Conservation (phyloP, 2,113 vertebrate genomes). For the Cricetomys ansorgei region DNA sequence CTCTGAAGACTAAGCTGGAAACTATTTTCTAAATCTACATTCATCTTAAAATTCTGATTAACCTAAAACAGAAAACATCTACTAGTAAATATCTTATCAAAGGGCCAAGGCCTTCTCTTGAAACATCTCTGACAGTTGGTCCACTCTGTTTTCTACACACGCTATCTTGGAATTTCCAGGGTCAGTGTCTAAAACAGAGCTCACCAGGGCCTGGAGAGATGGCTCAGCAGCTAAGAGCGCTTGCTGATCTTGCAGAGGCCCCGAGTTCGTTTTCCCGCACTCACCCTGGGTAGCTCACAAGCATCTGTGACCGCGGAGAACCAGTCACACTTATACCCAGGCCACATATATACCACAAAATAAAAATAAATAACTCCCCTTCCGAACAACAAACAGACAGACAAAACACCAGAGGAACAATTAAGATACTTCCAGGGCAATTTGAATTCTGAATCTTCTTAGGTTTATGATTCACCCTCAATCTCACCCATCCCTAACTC, state of each 20-base stretch:
- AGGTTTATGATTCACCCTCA: not conserved
- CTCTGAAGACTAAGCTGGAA: not conserved
- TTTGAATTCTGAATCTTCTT: constrained; percentile 21
- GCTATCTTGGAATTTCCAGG: not conserved
- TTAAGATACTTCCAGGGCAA: not conserved
- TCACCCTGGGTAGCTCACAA: not conserved
- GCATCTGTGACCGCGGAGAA: not conserved
- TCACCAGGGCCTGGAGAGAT: not conserved
- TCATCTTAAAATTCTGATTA: not conserved
- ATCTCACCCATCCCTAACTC: not conserved
- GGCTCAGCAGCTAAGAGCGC: not conserved
- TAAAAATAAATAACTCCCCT: not conserved
- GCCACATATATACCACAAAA: not conserved
- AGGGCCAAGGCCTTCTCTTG: constrained; percentile 31
- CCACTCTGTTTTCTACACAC: not conserved
- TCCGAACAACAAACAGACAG: not conserved
- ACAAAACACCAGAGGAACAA: constrained; percentile 29
- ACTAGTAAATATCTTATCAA: constrained; percentile 2
- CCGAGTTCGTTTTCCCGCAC: not conserved
- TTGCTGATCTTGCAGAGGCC: not conserved
- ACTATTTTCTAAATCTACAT: not conserved
- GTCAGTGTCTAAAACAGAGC: not conserved
- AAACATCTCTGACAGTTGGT: not conserved
- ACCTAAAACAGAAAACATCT: constrained; percentile 36
- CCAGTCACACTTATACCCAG: not conserved